These are phyloP conservation scores for Chaetodon trifascialis DNA, from an alignment of 2,113 vertebrate genomes.

Conservation along the genomic window DNA sequence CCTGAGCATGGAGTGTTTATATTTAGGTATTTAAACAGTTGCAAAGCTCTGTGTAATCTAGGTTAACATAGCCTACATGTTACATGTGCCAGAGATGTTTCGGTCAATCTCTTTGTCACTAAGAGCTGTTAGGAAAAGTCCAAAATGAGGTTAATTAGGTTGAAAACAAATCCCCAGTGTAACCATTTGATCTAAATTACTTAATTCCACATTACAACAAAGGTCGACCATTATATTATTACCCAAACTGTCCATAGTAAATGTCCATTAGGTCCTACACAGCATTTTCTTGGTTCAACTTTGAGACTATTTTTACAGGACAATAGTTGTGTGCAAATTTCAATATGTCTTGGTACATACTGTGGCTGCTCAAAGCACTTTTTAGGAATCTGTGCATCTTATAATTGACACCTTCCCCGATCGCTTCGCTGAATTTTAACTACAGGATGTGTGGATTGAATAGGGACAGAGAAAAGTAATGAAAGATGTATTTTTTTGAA, in stretches of 20 bases:
- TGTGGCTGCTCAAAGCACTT: not conserved
- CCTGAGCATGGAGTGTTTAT: not conserved
- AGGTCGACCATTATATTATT: not conserved
- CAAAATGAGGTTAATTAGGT: not conserved
- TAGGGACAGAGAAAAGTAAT: constrained; percentile 35
- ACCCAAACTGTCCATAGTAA: not conserved
- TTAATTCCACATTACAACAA: constrained; percentile 13
- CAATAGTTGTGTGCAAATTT: not conserved
- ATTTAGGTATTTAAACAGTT: constrained; percentile 9
- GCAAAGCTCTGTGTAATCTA: not conserved
- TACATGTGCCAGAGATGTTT: not conserved
- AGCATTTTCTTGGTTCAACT: not conserved
- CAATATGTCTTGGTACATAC: not conserved
- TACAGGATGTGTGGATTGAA: constrained; percentile 45
- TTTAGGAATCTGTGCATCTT: constrained; percentile 8
- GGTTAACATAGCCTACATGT: too few relatives aligned
- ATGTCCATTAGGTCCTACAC: not conserved
- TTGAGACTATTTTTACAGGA: too few relatives aligned
- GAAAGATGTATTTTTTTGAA: constrained; percentile 37
- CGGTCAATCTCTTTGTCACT: not conserved
- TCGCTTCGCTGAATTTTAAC: constrained; percentile 41
- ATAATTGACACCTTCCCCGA: not conserved
- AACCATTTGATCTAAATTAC: constrained; percentile 9
- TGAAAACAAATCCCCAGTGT: constrained; percentile 2
- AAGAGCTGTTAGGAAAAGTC: not conserved